Conservation (phyloP, 2,888 invertebrate species). For the Sarcophaga variegata region DNA sequence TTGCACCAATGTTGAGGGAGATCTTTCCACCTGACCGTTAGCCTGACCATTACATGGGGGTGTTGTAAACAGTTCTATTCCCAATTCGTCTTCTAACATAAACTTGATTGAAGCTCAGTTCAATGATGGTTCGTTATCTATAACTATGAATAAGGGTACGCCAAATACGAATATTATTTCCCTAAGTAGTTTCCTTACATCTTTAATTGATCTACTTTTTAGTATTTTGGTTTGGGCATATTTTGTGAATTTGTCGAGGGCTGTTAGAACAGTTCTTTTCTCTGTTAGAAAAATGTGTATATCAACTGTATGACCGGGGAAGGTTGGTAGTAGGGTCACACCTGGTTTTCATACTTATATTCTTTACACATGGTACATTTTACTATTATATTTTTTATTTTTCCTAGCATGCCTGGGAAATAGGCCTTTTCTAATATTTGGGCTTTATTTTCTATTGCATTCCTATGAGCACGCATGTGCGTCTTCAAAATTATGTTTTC, state of each 20-base stretch:
- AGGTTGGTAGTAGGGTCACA: too few species aligned
- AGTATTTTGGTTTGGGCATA: conserved; percentile 31
- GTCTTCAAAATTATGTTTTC: conserved; percentile 18
- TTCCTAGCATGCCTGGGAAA: conserved; percentile 14
- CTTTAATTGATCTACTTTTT: conserved; percentile 57
- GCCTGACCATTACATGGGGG: conserved; percentile 63
- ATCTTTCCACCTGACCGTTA: conserved; percentile 34
- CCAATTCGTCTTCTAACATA: conserved; percentile 62
- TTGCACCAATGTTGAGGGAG: too few species aligned
- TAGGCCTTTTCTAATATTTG: conserved; percentile 16
- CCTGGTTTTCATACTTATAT: neutral
- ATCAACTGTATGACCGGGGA: neutral
- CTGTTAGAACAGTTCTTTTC: neutral
- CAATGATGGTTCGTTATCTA: conserved; percentile 69
- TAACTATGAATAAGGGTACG: conserved; percentile 64
- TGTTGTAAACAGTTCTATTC: conserved; percentile 58
- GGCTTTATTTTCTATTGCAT: conserved; percentile 53
- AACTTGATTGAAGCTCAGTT: conserved; percentile 63
- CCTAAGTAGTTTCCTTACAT: conserved; percentile 58
- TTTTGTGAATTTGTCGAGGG: neutral
- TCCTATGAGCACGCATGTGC: conserved; percentile 45
- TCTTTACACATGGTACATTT: conserved; percentile 4
- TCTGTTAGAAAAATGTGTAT: conserved; percentile 21
- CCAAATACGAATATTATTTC: conserved; percentile 64
- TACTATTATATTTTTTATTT: neutral